Conservation (phyloP, 2,797 vertebrate species). For the Melanotaenia nigrans region DNA sequence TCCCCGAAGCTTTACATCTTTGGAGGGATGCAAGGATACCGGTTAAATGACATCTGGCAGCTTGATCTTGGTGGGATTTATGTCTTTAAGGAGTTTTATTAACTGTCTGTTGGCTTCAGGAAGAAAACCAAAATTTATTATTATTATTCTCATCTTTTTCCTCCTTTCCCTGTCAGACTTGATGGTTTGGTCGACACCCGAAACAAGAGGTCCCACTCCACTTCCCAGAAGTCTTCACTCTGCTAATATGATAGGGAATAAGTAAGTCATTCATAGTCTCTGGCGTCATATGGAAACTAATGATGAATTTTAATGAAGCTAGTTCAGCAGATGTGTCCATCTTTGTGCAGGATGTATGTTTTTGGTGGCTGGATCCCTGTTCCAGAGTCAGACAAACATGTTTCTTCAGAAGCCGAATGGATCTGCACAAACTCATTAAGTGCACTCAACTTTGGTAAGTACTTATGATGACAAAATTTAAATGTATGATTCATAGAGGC, state of each 20-base stretch:
- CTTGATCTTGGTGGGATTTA: slow-evolving; percentile 88
- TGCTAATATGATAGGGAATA: slow-evolving; percentile 94
- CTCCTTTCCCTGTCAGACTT: slow-evolving; percentile 82
- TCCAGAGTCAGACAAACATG: slow-evolving; percentile 77
- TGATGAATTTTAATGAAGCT: background rate
- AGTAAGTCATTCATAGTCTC: slow-evolving; percentile 76
- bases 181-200: slow-evolving; percentile 92
- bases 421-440: slow-evolving; percentile 92
- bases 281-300: background rate
- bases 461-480: background rate
- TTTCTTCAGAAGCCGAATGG: slow-evolving; percentile 87
- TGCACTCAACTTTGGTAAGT: slow-evolving; percentile 92
- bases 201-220: slow-evolving; percentile 87
- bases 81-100: background rate
- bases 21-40: slow-evolving; percentile 94
- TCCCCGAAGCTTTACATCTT: slow-evolving; percentile 93
- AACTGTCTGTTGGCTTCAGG: background rate
- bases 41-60: slow-evolving; percentile 94
- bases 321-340: slow-evolving; percentile 1
- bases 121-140: background rate
- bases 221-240: slow-evolving; percentile 96
- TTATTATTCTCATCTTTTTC: background rate
- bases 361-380: slow-evolving; percentile 97
- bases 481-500: background rate
- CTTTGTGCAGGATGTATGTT: slow-evolving; percentile 90